Evolutionary conservation across 2,888 invertebrate species (phyloP).

Genomic region (Cartodere bifasciata): DNA sequence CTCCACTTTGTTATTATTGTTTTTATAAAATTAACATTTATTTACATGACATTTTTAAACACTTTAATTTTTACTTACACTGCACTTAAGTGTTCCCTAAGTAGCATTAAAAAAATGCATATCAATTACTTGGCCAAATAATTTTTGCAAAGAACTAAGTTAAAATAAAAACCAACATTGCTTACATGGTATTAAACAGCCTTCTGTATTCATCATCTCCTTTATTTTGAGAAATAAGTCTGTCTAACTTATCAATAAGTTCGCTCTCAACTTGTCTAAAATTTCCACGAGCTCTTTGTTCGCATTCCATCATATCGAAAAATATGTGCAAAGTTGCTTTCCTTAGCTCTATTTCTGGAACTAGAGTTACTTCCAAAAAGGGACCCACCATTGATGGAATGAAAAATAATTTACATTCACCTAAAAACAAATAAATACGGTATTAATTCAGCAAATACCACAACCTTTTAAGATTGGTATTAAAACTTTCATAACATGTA

Average conservation of each 20-base stretch:
- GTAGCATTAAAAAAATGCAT: slow-evolving; percentile 18
- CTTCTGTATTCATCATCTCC: slow-evolving; percentile 88
- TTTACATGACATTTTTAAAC: slow-evolving; percentile 6
- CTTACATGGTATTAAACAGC: slow-evolving; percentile 93
- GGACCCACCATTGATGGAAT: slow-evolving; percentile 90
- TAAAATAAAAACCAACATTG: slow-evolving; percentile 23
- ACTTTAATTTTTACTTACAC: too few species aligned
- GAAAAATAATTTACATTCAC: slow-evolving; percentile 75
- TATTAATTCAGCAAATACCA: slow-evolving; percentile 5
- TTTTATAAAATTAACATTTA: slow-evolving; percentile 1
- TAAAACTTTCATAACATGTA: too few species aligned
- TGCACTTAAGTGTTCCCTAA: slow-evolving; percentile 82
- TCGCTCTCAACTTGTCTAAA: slow-evolving; percentile 88
- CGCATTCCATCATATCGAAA: slow-evolving; percentile 92
- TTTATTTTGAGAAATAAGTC: slow-evolving; percentile 83
- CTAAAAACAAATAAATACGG: slow-evolving; percentile 30
- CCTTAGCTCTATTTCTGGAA: slow-evolving; percentile 72
- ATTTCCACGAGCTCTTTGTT: slow-evolving; percentile 69
- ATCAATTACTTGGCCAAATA: slow-evolving; percentile 3
- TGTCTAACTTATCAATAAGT: slow-evolving; percentile 85
- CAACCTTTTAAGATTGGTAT: too few species aligned
- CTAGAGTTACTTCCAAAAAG: slow-evolving; percentile 83
- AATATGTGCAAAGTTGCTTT: slow-evolving; percentile 85
- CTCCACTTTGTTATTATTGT: too few species aligned
- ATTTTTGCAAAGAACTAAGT: slow-evolving; percentile 9